Conservation (phyloP, 2,113 vertebrate genomes). For the Puntigrus tetrazona region DNA sequence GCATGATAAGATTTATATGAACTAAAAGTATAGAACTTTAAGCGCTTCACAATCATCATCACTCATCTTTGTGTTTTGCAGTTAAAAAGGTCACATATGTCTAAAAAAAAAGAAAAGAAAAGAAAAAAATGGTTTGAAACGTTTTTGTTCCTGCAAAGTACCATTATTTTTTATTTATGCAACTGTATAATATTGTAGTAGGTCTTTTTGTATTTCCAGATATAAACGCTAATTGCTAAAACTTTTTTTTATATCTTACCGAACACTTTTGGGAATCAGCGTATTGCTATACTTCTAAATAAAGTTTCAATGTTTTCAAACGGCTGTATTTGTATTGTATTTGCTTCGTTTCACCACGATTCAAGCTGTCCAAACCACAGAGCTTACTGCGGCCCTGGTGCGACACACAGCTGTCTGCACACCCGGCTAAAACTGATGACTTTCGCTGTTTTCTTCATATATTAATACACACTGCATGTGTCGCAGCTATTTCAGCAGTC, state of each 20-base stretch:
- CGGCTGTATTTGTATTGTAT: conserved; percentile 26
- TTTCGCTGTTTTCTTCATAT: conserved; percentile 68
- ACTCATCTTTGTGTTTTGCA: not conserved
- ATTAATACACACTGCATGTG: conserved; percentile 67
- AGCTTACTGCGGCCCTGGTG: conserved; percentile 48
- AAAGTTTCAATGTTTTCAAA: conserved; percentile 3
- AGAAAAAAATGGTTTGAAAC: not conserved
- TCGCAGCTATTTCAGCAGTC: conserved; percentile 48
- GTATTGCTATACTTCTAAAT: not conserved
- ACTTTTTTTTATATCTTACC: not conserved
- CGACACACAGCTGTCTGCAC: conserved; percentile 69
- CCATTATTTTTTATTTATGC: not conserved
- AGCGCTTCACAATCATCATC: not conserved
- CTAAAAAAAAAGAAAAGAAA: too few species aligned
- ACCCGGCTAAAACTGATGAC: conserved; percentile 63
- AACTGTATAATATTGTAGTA: not conserved
- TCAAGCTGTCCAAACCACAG: conserved; percentile 67
- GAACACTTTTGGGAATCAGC: not conserved
- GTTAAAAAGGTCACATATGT: too few species aligned
- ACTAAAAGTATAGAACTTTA: not conserved
- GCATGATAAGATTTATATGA: not conserved
- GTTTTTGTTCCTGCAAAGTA: not conserved
- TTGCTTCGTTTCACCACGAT: conserved; percentile 25
- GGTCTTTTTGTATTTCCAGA: not conserved
- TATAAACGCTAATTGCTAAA: not conserved